phyloP scores from a whole-genome alignment of 2,113 vertebrate species.

The Cyanistes caeruleus region DNA sequence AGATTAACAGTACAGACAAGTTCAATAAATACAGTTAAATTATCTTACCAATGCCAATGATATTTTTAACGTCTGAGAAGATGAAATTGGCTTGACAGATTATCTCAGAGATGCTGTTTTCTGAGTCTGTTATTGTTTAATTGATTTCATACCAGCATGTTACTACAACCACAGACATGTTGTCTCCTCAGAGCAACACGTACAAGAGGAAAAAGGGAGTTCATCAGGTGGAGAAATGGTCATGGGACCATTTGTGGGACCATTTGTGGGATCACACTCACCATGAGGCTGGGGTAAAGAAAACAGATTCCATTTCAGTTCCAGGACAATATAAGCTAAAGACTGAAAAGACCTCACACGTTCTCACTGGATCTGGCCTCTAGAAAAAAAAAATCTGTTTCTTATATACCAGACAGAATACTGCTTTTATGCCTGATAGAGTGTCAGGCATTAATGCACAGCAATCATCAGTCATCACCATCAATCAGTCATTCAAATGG shows the following conservation, averaged over 20 bases:
- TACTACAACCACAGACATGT: neutral
- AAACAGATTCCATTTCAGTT: neutral
- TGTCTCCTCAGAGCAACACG: fast-evolving
- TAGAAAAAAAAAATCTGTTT: neutral
- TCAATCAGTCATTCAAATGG: slow-evolving; percentile 48
- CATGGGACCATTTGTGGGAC: too few species aligned
- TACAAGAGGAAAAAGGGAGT: neutral
- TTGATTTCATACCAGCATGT: neutral
- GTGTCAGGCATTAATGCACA: neutral
- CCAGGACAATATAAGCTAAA: neutral
- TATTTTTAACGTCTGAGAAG: neutral
- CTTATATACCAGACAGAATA: neutral
- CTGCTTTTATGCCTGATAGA: neutral
- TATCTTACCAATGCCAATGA: neutral
- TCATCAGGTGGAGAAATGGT: neutral
- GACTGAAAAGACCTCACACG: neutral
- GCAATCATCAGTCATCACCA: slow-evolving; percentile 37
- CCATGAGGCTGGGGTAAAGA: fast-evolving
- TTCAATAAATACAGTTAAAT: neutral
- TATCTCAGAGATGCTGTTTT: neutral
- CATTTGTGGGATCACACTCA: neutral
- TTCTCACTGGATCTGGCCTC: neutral
- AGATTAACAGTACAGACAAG: neutral
- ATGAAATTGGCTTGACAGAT: neutral
- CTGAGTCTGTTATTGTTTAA: neutral